Evolutionary conservation across 2,888 invertebrate genomes (phyloP).

Genomic region (Tethea ocularis): DNA sequence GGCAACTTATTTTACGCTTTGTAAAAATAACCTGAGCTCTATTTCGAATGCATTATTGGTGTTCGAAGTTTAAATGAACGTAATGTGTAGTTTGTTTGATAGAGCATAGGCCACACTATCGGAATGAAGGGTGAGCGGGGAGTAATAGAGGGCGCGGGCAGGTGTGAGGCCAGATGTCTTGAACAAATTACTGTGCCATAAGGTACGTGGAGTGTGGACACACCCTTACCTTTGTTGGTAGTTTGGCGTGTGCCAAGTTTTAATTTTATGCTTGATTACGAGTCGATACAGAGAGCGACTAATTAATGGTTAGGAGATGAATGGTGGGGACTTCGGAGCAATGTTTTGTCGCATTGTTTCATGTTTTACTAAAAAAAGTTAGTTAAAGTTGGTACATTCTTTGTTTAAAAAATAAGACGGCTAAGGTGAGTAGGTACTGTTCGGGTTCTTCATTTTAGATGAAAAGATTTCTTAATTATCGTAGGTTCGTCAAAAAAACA

Average conservation of each 20-base stretch:
- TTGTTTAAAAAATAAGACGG: no score
- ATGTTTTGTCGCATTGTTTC: slow-evolving; percentile 43
- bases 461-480: no score
- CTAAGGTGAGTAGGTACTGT: no score
- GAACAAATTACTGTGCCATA: slow-evolving; percentile 81
- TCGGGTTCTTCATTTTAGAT: no score
- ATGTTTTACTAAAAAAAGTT: neutral
- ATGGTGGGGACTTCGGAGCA: slow-evolving; percentile 49
- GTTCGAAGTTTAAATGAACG: slow-evolving; percentile 22
- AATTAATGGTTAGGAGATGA: slow-evolving; percentile 78
- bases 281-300: slow-evolving; percentile 61
- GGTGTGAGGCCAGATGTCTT: slow-evolving; percentile 83
- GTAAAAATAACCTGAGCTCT: slow-evolving; percentile 39
- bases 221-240: slow-evolving; percentile 72
- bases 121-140: slow-evolving; percentile 61
- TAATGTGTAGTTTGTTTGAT: slow-evolving; percentile 24
- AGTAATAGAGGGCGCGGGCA: slow-evolving; percentile 62
- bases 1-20: slow-evolving; percentile 27
- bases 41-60: slow-evolving; percentile 30
- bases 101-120: slow-evolving; percentile 43
- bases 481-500: no score
- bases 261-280: slow-evolving; percentile 84
- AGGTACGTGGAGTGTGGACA: slow-evolving; percentile 74
- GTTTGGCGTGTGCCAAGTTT: slow-evolving; percentile 82
- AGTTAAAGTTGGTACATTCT: no score